A percentile compares a stretch with the other conserved stretches of the same genome.
Evolutionary conservation across 2,888 invertebrate genomes (phyloP).

Genomic region (Callinectes sapidus): DNA sequence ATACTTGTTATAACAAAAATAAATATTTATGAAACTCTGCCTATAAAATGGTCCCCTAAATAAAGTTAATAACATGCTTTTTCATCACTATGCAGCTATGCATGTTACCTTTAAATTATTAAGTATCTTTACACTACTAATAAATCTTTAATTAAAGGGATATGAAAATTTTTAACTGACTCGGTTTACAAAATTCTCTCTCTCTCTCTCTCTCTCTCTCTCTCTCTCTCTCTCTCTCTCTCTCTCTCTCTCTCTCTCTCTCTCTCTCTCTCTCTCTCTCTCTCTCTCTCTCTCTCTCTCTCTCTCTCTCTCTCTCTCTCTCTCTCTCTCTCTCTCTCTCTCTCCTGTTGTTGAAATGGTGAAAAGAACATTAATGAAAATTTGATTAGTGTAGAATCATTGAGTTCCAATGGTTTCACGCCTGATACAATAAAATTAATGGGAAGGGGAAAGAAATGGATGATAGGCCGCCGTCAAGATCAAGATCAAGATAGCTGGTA

Average conservation of each 20-base stretch:
- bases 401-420: no score
- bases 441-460: no score
- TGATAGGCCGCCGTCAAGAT: no score
- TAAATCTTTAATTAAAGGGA: not conserved
- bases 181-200: no score
- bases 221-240: not conserved
- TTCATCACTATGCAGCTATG: not conserved
- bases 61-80: not conserved
- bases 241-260: not conserved
- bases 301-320: constrained; percentile 27
- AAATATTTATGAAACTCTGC: constrained; percentile 10
- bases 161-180: no score
- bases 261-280: not conserved
- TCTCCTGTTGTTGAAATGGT: no score
- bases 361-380: no score
- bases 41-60: not conserved
- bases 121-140: not conserved
- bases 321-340: constrained; percentile 14
- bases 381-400: no score
- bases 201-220: no score
- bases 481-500: no score
- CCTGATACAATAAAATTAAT: no score
- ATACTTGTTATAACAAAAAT: not conserved
- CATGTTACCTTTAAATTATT: not conserved
- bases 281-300: constrained; percentile 30